Percentiles rank a stretch among this genome's conserved stretches.
phyloP scores from a whole-genome alignment of 35 echinoderm and acorn worm species.

The Lytechinus variegatus region DNA sequence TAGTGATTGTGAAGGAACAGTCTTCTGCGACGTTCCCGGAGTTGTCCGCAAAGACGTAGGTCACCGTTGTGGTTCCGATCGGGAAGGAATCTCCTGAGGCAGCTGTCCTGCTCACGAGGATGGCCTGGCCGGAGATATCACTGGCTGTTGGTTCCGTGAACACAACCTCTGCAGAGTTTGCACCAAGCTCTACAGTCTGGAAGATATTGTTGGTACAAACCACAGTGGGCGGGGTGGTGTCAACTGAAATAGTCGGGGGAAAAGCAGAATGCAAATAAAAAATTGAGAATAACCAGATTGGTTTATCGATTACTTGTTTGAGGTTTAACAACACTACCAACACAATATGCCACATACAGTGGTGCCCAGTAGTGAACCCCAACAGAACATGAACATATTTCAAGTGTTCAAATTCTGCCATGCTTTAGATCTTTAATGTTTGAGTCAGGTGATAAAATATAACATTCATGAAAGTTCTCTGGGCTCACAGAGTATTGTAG shows the following conservation, averaged over 20 bases:
- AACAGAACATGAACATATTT: no score
- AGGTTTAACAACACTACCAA: no score
- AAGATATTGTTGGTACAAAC: neutral
- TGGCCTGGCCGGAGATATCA: conserved; percentile 67
- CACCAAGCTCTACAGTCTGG: conserved; percentile 10
- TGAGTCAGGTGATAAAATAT: no score
- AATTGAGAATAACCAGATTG: neutral
- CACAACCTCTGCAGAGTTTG: neutral
- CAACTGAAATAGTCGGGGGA: neutral
- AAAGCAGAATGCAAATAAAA: neutral
- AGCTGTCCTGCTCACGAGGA: conserved; percentile 31
- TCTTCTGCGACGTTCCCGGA: conserved; percentile 61
- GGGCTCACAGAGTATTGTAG: no score
- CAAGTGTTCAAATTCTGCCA: no score
- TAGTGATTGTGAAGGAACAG: conserved; percentile 68
- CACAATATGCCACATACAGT: no score
- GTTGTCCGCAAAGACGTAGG: conserved; percentile 70
- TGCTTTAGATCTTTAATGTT: no score
- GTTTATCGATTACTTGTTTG: no score
- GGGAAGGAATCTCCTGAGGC: conserved; percentile 61
- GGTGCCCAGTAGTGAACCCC: no score
- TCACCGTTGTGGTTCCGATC: conserved; percentile 59
- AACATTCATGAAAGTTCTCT: no score
- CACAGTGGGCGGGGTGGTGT: conserved; percentile 16
- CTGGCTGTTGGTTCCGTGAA: conserved; percentile 73